These are phyloP conservation scores for Porites australiensis DNA, from an alignment of 64 coral and sea anemone species.

Conservation along the genomic window DNA sequence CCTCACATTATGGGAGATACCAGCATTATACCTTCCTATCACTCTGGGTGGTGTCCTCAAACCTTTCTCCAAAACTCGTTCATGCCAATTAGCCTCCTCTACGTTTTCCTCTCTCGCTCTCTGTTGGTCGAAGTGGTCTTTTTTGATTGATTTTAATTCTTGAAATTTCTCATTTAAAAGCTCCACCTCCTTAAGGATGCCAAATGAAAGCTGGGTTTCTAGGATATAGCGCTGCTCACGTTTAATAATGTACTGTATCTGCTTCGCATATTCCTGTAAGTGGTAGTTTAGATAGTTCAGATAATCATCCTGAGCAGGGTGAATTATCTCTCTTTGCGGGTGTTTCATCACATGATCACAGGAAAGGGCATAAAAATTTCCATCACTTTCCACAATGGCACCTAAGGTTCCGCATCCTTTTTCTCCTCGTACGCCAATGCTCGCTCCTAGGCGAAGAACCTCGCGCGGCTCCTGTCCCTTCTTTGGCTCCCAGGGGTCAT, in stretches of 20 bases:
- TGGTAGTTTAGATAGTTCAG: neutral
- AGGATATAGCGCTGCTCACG: neutral
- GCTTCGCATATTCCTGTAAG: neutral
- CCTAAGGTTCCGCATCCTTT: constrained; percentile 4
- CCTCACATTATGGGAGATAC: neutral
- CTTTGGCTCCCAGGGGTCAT: neutral
- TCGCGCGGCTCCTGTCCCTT: neutral
- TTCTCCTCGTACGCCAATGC: constrained; percentile 8
- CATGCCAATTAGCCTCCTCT: neutral
- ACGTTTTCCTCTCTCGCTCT: neutral
- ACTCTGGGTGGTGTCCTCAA: neutral
- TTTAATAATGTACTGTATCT: neutral
- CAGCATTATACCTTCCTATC: neutral
- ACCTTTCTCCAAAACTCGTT: neutral
- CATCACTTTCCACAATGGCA: neutral
- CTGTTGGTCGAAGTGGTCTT: neutral
- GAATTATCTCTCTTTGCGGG: neutral
- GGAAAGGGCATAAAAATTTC: neutral
- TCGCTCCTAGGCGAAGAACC: neutral
- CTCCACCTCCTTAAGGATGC: neutral
- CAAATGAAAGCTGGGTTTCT: too few species aligned
- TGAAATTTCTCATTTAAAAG: neutral
- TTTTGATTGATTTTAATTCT: neutral
- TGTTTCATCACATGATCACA: constrained; percentile 51
- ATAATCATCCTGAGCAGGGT: neutral